Evolutionary conservation across 2,113 vertebrate species (phyloP).

Genomic region (Rhea pennata): DNA sequence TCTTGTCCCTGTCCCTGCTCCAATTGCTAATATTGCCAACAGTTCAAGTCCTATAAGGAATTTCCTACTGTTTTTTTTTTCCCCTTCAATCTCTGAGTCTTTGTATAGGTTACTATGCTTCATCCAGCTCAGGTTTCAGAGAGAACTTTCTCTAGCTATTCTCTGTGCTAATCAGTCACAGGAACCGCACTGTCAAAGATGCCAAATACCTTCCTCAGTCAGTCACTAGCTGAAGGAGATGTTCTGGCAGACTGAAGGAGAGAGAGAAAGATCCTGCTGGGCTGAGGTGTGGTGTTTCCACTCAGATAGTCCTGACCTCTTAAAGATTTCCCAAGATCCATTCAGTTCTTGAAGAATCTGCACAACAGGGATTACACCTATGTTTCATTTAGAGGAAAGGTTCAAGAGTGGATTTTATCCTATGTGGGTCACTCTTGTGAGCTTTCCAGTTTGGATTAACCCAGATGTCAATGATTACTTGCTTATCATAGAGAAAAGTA

Average conservation of each 20-base stretch:
- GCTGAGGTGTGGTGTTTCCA: neutral
- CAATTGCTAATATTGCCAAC: fast-evolving
- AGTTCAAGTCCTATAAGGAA: neutral
- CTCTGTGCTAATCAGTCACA: no score
- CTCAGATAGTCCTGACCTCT: neutral
- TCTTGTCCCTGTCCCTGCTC: neutral
- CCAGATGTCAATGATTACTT: neutral
- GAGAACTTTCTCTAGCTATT: neutral
- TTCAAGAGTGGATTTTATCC: neutral
- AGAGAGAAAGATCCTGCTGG: neutral
- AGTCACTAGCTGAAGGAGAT: no score
- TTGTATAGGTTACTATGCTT: neutral
- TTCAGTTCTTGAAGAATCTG: neutral
- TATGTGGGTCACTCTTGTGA: neutral
- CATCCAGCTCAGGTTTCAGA: neutral
- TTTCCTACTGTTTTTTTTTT: neutral
- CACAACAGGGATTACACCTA: neutral
- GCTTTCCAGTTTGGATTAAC: neutral
- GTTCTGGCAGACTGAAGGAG: no score
- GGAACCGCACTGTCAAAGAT: no score
- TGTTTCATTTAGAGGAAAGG: neutral
- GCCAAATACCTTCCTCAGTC: no score
- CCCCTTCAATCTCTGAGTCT: neutral
- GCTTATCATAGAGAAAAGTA: neutral
- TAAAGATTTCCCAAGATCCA: neutral